Evolutionary conservation across 2,888 invertebrate genomes (phyloP), one percentile per base, ranked within the genome.

Genomic region (Tetragnatha montana): DNA sequence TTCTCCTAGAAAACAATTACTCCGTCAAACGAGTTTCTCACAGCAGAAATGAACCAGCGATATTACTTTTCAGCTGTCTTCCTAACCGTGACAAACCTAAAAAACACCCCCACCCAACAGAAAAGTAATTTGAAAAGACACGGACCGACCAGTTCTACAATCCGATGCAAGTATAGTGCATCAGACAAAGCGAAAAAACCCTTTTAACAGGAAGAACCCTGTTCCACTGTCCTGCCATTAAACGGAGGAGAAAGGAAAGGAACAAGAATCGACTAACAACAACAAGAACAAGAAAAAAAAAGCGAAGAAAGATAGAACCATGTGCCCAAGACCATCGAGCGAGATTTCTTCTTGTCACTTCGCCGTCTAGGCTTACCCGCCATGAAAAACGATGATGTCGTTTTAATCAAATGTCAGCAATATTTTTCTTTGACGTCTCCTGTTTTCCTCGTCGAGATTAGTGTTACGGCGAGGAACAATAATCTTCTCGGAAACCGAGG

Each of bases 361-460:
- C 50, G 14, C 17, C 19, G 74, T 82, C 73, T 82, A 60, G 60
- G 60, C 70, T 60, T 74, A 19, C 81, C 49, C 19, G 21, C 69
- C 69, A 69, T 84, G 76, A 69, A 84, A 76, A 84, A 84, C 21
- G 84, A 84, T 75, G 75, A 76, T 84, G 84, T 76, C 35, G 47
- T 69, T 76, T 84, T 84, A 84, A 84, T 84, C 84, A 84, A 84
- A 70, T 71, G 76, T 84, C 76, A 69, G 50, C 35, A n/a, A 60
- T 71, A 82, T 68, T 76, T 83, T 69, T 69, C 76, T 76, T 73
- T 71, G 73, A n/a, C 49, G n/a, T 69, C 17, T 17, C 49, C 21
- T 47, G 47, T 69, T 51, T 60, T 68, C 68, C 14, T 69, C 49
- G 50, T n/a, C 19, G 84, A 76, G 68, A 84, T 84, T 76, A 76